phyloP scores from a whole-genome alignment of 2,797 vertebrate genomes.

The Simalia tracyae region DNA sequence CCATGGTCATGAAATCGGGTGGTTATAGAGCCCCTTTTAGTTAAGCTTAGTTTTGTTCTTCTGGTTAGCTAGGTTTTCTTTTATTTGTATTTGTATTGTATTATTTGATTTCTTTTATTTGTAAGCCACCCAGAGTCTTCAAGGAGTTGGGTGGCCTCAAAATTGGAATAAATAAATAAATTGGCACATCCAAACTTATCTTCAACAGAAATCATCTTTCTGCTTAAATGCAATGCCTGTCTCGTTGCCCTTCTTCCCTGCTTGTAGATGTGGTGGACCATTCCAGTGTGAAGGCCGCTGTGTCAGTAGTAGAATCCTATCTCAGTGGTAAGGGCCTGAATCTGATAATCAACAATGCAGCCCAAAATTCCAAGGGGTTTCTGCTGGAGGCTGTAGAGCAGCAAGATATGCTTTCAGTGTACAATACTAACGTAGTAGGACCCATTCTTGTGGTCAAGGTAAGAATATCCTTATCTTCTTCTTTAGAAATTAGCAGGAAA shows the following conservation, averaged over 20 bases:
- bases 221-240: not conserved
- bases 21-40: no score
- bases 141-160: no score
- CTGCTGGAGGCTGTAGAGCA: slow-evolving; percentile 6
- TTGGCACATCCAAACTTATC: no score
- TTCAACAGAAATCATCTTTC: no score
- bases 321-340: slow-evolving; percentile 58
- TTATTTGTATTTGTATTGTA: not conserved
- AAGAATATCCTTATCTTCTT: rapidly evolving
- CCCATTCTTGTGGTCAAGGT: slow-evolving; percentile 55
- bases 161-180: no score
- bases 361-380: not conserved
- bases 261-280: slow-evolving; percentile 41
- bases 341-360: slow-evolving; percentile 56
- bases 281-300: slow-evolving; percentile 10
- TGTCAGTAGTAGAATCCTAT: slow-evolving; percentile 14
- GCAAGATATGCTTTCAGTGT: slow-evolving; percentile 27
- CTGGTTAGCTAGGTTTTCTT: no score
- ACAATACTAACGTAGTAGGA: slow-evolving; percentile 37
- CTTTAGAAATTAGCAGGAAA: no score
- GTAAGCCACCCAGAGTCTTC: no score
- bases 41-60: no score
- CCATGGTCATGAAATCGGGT: no score
- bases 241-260: not conserved
- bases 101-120: no score